These are phyloP conservation scores for Acrocyrtus sp. DNA, from an alignment of 2,888 invertebrate species.

Conservation along the genomic window DNA sequence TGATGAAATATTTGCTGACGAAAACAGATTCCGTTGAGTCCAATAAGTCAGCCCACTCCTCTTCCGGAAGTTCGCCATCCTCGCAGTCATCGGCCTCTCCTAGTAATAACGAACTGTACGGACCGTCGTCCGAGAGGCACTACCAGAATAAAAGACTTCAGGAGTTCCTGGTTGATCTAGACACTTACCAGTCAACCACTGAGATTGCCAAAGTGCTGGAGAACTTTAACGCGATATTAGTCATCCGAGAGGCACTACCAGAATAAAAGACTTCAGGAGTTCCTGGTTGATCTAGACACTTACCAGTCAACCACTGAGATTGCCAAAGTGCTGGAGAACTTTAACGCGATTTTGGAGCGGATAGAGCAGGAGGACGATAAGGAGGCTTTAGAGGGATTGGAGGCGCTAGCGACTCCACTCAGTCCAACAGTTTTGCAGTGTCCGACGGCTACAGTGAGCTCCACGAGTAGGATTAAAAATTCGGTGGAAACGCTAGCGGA, in stretches of 20 bases:
- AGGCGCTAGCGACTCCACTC: conserved; percentile 28
- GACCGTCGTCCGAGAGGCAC: conserved; percentile 20
- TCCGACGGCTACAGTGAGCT: conserved; percentile 38
- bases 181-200: conserved; percentile 50
- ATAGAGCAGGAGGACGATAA: conserved; percentile 48
- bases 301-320: conserved; percentile 55
- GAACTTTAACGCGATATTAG: conserved; percentile 57
- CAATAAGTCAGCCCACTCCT: conserved; percentile 32
- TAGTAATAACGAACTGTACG: too few relatives aligned
- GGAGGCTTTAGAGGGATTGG: conserved; percentile 29
- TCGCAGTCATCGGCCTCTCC: conserved; percentile 17
- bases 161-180: conserved; percentile 51
- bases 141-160: conserved; percentile 35
- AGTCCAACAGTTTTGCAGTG: conserved; percentile 39
- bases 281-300: conserved; percentile 51
- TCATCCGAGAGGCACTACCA: conserved; percentile 14
- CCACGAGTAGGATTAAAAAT: conserved; percentile 43
- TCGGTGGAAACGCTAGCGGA: conserved; percentile 59
- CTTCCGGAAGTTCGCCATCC: conserved; percentile 25
- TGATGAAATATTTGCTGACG: conserved; percentile 45
- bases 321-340: conserved; percentile 58
- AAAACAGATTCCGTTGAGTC: conserved; percentile 45
- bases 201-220: conserved; percentile 60
- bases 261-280: conserved; percentile 44
- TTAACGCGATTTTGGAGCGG: conserved; percentile 57